A percentile compares a stretch with the other conserved stretches of the same genome.
Evolutionary conservation across 37 sponge, comb jelly and placozoan species (phyloP).

Genomic region (Amphimedon queenslandica): DNA sequence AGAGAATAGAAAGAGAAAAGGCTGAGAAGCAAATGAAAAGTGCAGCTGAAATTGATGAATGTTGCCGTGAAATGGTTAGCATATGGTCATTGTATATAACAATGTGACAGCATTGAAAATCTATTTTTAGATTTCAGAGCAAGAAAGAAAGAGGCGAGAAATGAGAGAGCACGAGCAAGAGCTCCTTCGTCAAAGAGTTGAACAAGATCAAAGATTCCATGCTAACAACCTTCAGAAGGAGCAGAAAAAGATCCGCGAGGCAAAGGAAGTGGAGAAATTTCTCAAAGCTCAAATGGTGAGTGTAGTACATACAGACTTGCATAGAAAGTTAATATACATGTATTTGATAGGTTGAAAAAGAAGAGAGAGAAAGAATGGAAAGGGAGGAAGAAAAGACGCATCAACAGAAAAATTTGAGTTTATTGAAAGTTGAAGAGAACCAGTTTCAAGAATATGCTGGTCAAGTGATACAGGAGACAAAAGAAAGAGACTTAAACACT

Average conservation of each 20-base stretch:
- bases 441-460: slow-evolving; percentile 75
- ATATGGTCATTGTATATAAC: not conserved
- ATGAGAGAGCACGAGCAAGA: slow-evolving; percentile 29
- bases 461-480: slow-evolving; percentile 48
- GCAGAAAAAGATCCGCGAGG: slow-evolving; percentile 5
- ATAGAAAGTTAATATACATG: not conserved
- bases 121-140: slow-evolving; percentile 37
- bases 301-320: slow-evolving; percentile 1
- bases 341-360: not conserved
- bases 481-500: slow-evolving; percentile 21
- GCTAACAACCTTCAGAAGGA: slow-evolving; percentile 28
- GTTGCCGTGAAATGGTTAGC: slow-evolving; percentile 48
- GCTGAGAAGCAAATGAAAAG: slow-evolving; percentile 14
- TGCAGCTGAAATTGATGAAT: slow-evolving; percentile 46
- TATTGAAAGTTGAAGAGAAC: slow-evolving; percentile 52
- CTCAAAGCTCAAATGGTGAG: slow-evolving; percentile 28
- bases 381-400: slow-evolving; percentile 25
- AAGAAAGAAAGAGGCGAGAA: slow-evolving; percentile 28
- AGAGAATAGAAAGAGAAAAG: slow-evolving; percentile 50
- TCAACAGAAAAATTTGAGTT: slow-evolving; percentile 8
- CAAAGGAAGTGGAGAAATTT: slow-evolving; percentile 20
- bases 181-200: slow-evolving; percentile 46
- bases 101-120: too few species aligned
- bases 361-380: slow-evolving; percentile 1
- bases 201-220: slow-evolving; percentile 63